phyloP scores from a whole-genome alignment of 2,888 invertebrate genomes.

The Chalcis sispes region DNA sequence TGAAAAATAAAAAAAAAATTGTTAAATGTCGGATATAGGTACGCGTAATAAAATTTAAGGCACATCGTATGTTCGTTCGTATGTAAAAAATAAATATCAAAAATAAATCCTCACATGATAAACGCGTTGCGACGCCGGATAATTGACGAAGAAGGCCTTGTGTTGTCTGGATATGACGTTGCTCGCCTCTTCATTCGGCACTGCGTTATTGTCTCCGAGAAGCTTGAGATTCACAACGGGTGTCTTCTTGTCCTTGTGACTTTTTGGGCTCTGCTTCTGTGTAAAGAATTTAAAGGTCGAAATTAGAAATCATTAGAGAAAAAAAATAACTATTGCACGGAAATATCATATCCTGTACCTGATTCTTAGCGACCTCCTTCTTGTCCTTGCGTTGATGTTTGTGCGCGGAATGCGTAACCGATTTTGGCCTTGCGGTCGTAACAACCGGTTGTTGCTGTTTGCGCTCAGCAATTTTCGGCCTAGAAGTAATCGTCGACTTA shows the following conservation, averaged over 20 bases:
- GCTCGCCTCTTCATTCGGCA: not conserved
- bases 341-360: not conserved
- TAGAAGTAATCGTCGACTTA: not conserved
- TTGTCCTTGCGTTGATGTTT: not conserved
- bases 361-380: not conserved
- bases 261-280: not conserved
- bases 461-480: not conserved
- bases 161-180: conserved; percentile 56
- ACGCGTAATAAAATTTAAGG: too few species aligned
- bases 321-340: too few species aligned
- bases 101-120: conserved; percentile 34
- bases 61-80: not conserved
- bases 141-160: conserved; percentile 66
- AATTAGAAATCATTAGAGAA: too few species aligned
- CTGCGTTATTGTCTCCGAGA: not conserved
- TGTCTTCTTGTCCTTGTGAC: not conserved
- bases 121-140: conserved; percentile 57
- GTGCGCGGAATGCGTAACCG: not conserved
- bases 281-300: too few species aligned
- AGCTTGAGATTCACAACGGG: not conserved
- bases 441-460: not conserved
- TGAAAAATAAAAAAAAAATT: not conserved
- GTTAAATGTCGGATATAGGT: not conserved
- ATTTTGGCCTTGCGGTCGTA: not conserved
- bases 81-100: not conserved